Base-by-base conservation (phyloP, 2,113 vertebrate species). In the Cygnus buccinator region DNA sequence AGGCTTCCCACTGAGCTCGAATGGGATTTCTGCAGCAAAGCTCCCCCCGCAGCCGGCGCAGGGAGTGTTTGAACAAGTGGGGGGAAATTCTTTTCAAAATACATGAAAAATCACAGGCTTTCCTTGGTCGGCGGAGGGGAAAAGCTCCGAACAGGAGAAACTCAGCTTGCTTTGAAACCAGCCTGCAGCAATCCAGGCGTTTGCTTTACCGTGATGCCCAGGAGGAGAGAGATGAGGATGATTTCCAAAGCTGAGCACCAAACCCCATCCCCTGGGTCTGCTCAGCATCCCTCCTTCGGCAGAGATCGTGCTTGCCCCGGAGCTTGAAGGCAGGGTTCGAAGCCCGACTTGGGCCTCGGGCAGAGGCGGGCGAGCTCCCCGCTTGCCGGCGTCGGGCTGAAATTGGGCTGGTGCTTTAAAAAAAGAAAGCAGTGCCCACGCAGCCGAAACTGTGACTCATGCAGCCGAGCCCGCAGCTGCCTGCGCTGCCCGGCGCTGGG, bases 391-490 rank as follows among this genome's bases (percentile, higher is more conserved):
- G 48, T 37, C 25, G 35, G 46, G 78, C 67, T 59, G 66, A 77
- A 78, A 50, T 79, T 72, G 46, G 73, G 87, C 93, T 95, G 93
- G 76, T 67, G 85, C 96, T 96, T 94, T 89, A 74, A 94, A 95
- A 90, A 66, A 89, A 59, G 80, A 50, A 59, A 62, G 46, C 1
- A 6, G 91, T 95, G 84, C 96, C 95, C 81, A 96, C 96, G 7
- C 94, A 92, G 66, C 83, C 95, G 95, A 95, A 96, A 95, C 96
- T 95, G 80, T 96, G 96, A 94, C 84, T 96, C 96, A 96, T 13
- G 4, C 2, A 19, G 67, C 16, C 35, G 86, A 94, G 91, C 74
- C 28, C 66, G 84, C 89, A 90, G 89, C 93, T 96, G 87, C 97
- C 82, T 87, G 31, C 78, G 54, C 76, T 80, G 83, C 91, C 70